Conservation (phyloP, 2,797 vertebrate genomes). For the Propithecus perrieri region DNA sequence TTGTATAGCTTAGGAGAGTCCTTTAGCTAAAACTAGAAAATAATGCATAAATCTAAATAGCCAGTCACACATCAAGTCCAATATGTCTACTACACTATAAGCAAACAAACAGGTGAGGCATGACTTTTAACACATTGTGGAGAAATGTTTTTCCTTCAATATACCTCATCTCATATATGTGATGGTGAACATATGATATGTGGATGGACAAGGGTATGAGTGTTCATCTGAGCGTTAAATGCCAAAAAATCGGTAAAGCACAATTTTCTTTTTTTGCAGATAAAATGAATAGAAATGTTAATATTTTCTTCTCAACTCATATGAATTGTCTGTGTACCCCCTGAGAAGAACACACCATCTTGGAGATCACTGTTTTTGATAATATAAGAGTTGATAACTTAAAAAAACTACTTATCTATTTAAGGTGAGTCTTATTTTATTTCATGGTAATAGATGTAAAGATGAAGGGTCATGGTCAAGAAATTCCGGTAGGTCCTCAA, state of each 20-base stretch:
- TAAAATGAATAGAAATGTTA: not conserved
- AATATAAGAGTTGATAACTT: not conserved
- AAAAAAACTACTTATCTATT: not conserved
- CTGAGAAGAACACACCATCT: not conserved
- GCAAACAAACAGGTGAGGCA: not conserved
- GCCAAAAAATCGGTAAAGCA: not conserved
- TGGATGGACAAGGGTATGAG: not conserved
- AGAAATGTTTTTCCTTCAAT: not conserved
- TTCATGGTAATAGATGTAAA: not conserved
- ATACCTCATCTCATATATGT: not conserved
- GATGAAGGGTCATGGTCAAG: not conserved
- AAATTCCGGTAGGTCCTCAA: not conserved
- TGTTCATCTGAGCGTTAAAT: not conserved
- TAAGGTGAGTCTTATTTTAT: not conserved
- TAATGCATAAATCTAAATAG: not conserved
- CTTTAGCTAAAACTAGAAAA: not conserved
- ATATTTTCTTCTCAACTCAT: not conserved
- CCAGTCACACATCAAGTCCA: not conserved
- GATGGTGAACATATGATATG: not conserved
- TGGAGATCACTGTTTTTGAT: not conserved
- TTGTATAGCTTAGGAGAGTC: not conserved
- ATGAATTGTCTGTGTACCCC: not conserved
- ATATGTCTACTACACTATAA: not conserved
- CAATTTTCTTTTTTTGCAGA: not conserved
- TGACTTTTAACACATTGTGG: not conserved